These are phyloP conservation scores for Rachycentron canadum DNA, from an alignment of 2,797 vertebrate genomes.

Conservation along the genomic window DNA sequence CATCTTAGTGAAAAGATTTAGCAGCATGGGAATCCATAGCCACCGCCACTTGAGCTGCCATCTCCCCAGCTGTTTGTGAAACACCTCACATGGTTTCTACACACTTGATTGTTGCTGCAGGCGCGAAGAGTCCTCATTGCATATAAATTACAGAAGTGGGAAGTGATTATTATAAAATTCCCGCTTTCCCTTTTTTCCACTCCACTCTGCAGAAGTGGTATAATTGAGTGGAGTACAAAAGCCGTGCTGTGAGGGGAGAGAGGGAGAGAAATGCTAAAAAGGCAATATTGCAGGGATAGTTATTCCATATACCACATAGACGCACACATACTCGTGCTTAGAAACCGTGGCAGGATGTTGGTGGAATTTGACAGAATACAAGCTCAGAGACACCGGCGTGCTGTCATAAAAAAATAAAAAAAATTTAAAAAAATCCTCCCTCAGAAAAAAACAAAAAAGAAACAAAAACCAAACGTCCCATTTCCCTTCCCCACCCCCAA, in stretches of 20 bases:
- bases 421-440: slow-evolving; percentile 41
- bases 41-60: slow-evolving; percentile 66
- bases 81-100: slow-evolving; percentile 71
- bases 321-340: slow-evolving; percentile 30
- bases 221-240: slow-evolving; percentile 90
- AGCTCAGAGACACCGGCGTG: slow-evolving; percentile 45
- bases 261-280: slow-evolving; percentile 65
- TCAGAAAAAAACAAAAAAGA: slow-evolving; percentile 25
- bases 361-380: slow-evolving; percentile 62
- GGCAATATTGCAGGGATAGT: slow-evolving; percentile 53
- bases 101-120: slow-evolving; percentile 77
- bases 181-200: slow-evolving; percentile 76
- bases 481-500: slow-evolving; percentile 61
- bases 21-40: slow-evolving; percentile 75
- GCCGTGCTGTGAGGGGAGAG: slow-evolving; percentile 68
- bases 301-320: slow-evolving; percentile 40
- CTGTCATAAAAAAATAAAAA: too few relatives aligned
- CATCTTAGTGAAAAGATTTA: slow-evolving; percentile 73
- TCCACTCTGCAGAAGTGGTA: slow-evolving; percentile 78
- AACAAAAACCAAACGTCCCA: slow-evolving; percentile 53
- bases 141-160: slow-evolving; percentile 85
- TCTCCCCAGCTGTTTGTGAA: slow-evolving; percentile 79
- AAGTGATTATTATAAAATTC: slow-evolving; percentile 85
- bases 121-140: slow-evolving; percentile 82
- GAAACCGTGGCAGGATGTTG: slow-evolving; percentile 43